These are phyloP conservation scores for Mesodorylaimus sp. DNA, from an alignment of 2,888 invertebrate species.

Conservation along the genomic window DNA sequence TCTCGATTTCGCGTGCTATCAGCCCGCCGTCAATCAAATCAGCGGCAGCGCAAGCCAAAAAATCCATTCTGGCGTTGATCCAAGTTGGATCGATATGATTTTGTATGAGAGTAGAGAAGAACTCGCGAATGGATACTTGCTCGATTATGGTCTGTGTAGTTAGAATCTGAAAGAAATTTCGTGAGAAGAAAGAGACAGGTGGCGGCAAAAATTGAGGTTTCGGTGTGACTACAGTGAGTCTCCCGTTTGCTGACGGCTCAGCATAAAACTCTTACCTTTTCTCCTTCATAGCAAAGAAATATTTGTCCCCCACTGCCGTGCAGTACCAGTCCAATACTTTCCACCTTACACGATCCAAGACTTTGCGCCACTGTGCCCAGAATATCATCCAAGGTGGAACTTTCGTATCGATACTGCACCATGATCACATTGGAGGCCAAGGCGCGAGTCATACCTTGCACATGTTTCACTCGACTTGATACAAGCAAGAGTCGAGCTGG, in stretches of 20 bases:
- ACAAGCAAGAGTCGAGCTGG: not conserved
- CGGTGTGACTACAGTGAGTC: not conserved
- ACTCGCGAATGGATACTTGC: constrained; percentile 18
- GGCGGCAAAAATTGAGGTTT: not conserved
- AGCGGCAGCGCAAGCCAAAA: constrained; percentile 25
- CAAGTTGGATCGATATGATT: constrained; percentile 18
- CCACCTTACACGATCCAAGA: constrained; percentile 20
- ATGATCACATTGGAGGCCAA: constrained; percentile 23
- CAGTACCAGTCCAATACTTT: constrained; percentile 27
- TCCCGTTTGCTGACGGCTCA: not conserved
- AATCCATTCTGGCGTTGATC: constrained; percentile 21
- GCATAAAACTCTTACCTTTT: constrained; percentile 18
- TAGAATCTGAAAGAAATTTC: constrained; percentile 17
- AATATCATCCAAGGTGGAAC: constrained; percentile 23
- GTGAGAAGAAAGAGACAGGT: too few species aligned
- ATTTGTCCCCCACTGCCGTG: constrained; percentile 22
- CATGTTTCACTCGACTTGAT: constrained; percentile 21
- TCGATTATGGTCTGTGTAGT: constrained; percentile 21
- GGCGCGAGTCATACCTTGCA: constrained; percentile 22
- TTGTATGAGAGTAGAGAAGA: constrained; percentile 21
- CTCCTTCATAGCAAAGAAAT: constrained; percentile 27
- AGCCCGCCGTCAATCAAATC: constrained; percentile 19
- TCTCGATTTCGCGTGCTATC: constrained; percentile 22
- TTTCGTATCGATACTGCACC: constrained; percentile 30
- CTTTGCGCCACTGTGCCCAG: constrained; percentile 21